Conservation (phyloP, 2,797 vertebrate species). For the Poecile montanus region DNA sequence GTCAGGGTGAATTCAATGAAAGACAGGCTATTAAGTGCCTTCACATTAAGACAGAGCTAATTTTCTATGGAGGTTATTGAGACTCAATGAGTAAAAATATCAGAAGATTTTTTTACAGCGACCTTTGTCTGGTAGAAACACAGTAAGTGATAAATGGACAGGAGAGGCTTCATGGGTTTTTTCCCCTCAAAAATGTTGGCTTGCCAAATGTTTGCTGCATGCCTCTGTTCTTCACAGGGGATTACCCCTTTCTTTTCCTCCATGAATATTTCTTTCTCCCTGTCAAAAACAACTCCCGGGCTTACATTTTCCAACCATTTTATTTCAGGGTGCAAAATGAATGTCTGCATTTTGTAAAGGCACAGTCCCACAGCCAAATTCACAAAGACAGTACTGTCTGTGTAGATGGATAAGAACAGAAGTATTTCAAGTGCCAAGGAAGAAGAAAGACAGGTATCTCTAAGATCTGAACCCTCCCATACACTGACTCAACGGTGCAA, state of each 20-base stretch:
- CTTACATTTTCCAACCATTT: background rate
- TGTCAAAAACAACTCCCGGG: background rate
- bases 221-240: conserved; percentile 5
- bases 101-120: background rate
- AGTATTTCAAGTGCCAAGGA: background rate
- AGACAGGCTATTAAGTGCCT: background rate
- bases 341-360: background rate
- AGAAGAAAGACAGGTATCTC: background rate
- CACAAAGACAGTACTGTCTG: background rate
- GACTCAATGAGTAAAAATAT: background rate
- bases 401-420: background rate
- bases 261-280: background rate
- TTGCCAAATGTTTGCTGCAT: conserved; percentile 10
- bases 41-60: background rate
- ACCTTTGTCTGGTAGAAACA: conserved; percentile 15
- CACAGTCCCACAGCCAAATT: background rate
- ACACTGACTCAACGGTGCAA: background rate
- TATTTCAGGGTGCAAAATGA: background rate
- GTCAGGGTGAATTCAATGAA: background rate
- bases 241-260: background rate
- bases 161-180: background rate
- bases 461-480: background rate
- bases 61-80: background rate
- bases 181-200: background rate
- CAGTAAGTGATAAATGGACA: background rate